Base-by-base conservation (phyloP, 1,140 invertebrate genomes). In the Odontomachus brunneus region DNA sequence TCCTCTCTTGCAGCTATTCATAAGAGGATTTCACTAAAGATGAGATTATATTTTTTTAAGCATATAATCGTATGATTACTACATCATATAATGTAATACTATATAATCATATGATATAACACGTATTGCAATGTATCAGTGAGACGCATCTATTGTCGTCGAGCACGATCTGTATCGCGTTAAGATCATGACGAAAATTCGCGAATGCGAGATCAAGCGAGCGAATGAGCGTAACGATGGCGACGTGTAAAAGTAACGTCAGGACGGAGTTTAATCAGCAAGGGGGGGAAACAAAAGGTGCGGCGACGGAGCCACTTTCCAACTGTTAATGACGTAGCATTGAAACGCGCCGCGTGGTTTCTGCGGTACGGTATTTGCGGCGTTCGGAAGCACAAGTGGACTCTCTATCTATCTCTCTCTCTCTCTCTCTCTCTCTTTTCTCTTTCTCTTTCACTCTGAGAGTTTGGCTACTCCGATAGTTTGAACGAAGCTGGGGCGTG, bases 311-410 rank as follows among this genome's bases (percentile, higher is more conserved):
- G 48, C 74, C 33, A 76, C 62, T 76, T 76, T 76, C 74, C 62
- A 76, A 53, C 74, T 66, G 62, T 76, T 76, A 76, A 76, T 44
- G 62, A 76, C 63, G 49, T 38, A 67, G 74, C 74, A 76, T 76
- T 76, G 74, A 66, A 76, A 67, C 29, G 17, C 29, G 48, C 11
- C 62, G 48, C 48, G 29, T 19, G 15, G 44, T 53, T 53, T 33
- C 62, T 65, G 73, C 74, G 15, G 29, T 33, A 9, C 29, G 26
- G 48, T 76, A 17, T 76, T 67, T 55, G 74, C 62, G 49, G 26
- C 48, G 17, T 67, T 67, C 14, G 48, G 48, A 7, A 55, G 51
- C 48, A 66, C 66, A 29, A 38, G 62, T 12, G 22, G 29, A 67
- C 53, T 44, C 38, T 33, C 29, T 33, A 2, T 33, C 29, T 33